These are phyloP conservation scores for Numida meleagris DNA, from an alignment of 2,113 vertebrate genomes.

Conservation along the genomic window DNA sequence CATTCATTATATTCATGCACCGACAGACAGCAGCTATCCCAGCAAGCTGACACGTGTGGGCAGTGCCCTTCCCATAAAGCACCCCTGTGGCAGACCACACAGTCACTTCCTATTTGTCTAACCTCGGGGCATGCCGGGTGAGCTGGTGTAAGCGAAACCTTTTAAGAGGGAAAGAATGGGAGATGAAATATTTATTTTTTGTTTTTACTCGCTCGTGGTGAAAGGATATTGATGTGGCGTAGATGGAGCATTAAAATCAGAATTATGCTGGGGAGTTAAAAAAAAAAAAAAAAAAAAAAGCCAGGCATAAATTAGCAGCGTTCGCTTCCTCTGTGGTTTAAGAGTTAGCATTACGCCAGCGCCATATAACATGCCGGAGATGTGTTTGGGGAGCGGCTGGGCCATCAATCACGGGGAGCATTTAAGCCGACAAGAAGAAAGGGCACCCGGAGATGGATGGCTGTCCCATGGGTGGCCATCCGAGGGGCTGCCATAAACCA, in stretches of 20 bases:
- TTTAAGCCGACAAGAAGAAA: conserved; percentile 29
- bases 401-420: conserved; percentile 46
- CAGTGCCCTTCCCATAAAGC: conserved; percentile 25
- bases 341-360: background rate
- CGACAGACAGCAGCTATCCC: conserved; percentile 51
- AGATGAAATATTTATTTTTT: conserved; percentile 58
- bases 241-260: conserved; percentile 47
- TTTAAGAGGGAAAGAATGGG: background rate
- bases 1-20: conserved; percentile 43
- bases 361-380: background rate
- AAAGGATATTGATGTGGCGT: conserved; percentile 36
- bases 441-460: conserved; percentile 42
- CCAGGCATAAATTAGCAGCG: conserved; percentile 40
- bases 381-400: background rate
- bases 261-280: conserved; percentile 36
- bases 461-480: background rate
- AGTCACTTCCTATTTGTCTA: conserved; percentile 43
- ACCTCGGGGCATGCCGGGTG: background rate
- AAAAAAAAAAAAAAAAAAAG: background rate
- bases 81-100: background rate
- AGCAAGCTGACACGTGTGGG: conserved; percentile 9
- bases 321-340: conserved; percentile 10
- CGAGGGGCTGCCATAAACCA: background rate
- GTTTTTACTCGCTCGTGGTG: background rate
- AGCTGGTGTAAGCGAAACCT: background rate